A percentile compares a stretch with the other conserved stretches of the same genome.
These are phyloP conservation scores for Poecilobothrus nobilitatus DNA, from an alignment of 2,888 invertebrate species.

Conservation along the genomic window DNA sequence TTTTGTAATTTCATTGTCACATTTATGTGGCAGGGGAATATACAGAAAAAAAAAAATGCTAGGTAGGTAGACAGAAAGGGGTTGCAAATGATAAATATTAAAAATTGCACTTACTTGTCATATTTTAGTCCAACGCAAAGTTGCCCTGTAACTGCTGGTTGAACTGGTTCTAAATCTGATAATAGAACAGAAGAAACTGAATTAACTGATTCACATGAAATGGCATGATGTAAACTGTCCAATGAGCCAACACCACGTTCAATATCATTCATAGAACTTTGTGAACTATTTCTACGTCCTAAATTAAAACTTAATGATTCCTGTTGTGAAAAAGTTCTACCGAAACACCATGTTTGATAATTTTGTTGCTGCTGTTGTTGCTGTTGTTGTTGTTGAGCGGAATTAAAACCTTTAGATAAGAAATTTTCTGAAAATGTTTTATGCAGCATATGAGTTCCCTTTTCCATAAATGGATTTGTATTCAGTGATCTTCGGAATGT, in stretches of 20 bases:
- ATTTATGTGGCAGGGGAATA: too few relatives aligned
- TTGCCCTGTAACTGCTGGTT: conserved; percentile 63
- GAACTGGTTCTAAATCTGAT: conserved; percentile 60
- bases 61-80: too few relatives aligned
- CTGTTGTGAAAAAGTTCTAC: conserved; percentile 36
- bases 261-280: conserved; percentile 34
- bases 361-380: conserved; percentile 22
- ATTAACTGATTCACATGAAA: conserved; percentile 72
- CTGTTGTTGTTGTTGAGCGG: conserved; percentile 16
- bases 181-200: conserved; percentile 68
- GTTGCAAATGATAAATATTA: too few relatives aligned
- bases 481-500: conserved; percentile 28
- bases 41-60: too few relatives aligned
- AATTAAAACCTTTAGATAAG: conserved; percentile 27
- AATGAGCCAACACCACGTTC: conserved; percentile 30
- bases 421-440: conserved; percentile 44
- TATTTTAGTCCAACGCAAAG: conserved; percentile 68
- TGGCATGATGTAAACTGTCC: conserved; percentile 48
- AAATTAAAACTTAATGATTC: conserved; percentile 33
- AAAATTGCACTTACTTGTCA: conserved; percentile 53
- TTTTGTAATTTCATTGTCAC: too few relatives aligned
- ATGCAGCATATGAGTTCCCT: conserved; percentile 38
- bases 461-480: conserved; percentile 33
- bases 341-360: conserved; percentile 35
- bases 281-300: conserved; percentile 39